These are phyloP conservation scores for Variabilichromis moorii DNA, from an alignment of 2,113 vertebrate genomes.

Conservation along the genomic window DNA sequence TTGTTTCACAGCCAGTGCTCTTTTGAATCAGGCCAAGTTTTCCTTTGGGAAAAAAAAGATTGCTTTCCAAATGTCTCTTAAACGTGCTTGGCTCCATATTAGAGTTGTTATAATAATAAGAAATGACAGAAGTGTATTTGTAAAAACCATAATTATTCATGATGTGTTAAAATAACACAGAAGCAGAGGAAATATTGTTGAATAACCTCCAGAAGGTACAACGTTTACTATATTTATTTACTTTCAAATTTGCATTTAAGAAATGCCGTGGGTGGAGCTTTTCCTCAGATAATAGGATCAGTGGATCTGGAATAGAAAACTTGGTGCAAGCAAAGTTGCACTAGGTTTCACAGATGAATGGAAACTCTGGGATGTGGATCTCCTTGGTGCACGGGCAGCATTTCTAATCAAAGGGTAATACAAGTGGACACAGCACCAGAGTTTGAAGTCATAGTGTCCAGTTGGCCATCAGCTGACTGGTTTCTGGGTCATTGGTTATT, in stretches of 20 bases:
- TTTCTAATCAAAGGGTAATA: neutral
- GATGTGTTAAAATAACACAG: neutral
- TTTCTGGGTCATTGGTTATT: slow-evolving; percentile 58
- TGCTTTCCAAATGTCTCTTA: neutral
- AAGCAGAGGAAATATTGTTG: neutral
- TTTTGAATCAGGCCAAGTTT: neutral
- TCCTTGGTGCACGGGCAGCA: neutral
- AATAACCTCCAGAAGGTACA: neutral
- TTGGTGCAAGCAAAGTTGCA: neutral
- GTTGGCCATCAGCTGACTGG: neutral
- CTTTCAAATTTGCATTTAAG: neutral
- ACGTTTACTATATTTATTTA: neutral
- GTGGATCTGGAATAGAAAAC: neutral
- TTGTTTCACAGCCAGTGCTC: neutral
- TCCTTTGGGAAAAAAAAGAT: neutral
- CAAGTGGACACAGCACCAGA: neutral
- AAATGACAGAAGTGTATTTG: neutral
- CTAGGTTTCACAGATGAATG: neutral
- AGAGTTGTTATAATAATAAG: neutral
- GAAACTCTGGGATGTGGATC: neutral
- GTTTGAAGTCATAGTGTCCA: neutral
- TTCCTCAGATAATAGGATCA: neutral
- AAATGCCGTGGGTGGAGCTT: neutral
- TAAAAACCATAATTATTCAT: neutral
- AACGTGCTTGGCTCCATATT: neutral